Base-by-base conservation (phyloP, 2,797 vertebrate species). In the Glossophaga mutica region DNA sequence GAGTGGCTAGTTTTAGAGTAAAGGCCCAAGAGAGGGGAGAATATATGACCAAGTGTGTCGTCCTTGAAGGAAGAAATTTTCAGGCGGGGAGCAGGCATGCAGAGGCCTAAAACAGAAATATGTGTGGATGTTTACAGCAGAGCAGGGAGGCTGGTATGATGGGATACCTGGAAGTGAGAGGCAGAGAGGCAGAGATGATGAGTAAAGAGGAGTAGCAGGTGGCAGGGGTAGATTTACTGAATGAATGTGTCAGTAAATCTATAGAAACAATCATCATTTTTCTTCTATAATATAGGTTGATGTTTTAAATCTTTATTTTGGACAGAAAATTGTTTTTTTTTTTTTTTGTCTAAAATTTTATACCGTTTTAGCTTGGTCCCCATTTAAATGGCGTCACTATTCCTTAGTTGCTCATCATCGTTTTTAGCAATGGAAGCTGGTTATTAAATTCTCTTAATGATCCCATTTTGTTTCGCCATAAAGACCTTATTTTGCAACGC, bases 391-490 rank as follows among this genome's bases (percentile, higher is more conserved):
- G 24, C 52, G 2, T 95, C 39, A n/a, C 68, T 85, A 18, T 78
- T 77, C 26, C 44, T 84, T 70, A 39, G 3, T 37, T 95, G 50
- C 15, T 93, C 14, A 86, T 90, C 82, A 55, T 68, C 9, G n/a
- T 59, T 39, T 78, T 87, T 74, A 91, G 57, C 14, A 86, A 29
- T 46, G 90, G n/a, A 91, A 82, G 44, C 90, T 81, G 48, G 14
- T 84, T 70, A 90, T 87, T 83, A 34, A 85, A 90, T 90, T 91
- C 91, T 19, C 9, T 92, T 11, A n/a, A 50, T 62, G 93, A 88
- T 88, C 32, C 77, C 76, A 10, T 68, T 95, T 76, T 59, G 4
- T 81, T 91, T 92, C 22, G 77, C 22, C 68, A 21, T 32, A 73
- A 87, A 77, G 16, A 70, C 84, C 10, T 57, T 79, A 74, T 57